phyloP scores from a whole-genome alignment of 2,113 vertebrate genomes.

The Calidris pygmaea region DNA sequence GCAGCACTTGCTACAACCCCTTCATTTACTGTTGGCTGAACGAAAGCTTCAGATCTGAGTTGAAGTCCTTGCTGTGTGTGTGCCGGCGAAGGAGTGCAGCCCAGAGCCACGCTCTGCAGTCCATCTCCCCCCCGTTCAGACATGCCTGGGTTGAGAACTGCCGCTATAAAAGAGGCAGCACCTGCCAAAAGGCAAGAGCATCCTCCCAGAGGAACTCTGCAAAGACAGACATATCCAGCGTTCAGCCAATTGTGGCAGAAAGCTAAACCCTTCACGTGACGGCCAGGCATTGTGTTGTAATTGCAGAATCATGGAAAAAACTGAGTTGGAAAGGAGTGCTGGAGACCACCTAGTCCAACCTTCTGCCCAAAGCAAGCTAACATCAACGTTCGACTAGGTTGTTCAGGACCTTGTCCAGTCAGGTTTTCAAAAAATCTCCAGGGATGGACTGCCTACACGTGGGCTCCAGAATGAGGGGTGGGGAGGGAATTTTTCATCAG shows the following conservation, averaged over 20 bases:
- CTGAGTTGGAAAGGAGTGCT: not conserved
- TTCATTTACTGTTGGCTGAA: constrained; percentile 85
- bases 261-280: not conserved
- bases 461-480: not conserved
- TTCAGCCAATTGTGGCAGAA: constrained; percentile 55
- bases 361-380: not conserved
- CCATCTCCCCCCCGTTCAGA: not conserved
- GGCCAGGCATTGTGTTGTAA: too few relatives aligned
- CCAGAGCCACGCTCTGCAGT: constrained; percentile 29
- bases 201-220: constrained; percentile 35
- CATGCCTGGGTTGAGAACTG: constrained; percentile 14
- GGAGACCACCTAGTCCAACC: not conserved
- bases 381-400: fast-evolving
- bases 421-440: not conserved
- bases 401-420: not conserved
- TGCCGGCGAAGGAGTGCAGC: not conserved
- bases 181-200: not conserved
- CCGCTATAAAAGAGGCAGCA: not conserved
- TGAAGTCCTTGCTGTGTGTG: constrained; percentile 64
- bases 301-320: not conserved
- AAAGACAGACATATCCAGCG: constrained; percentile 43
- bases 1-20: constrained; percentile 82
- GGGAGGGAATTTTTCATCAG: not conserved
- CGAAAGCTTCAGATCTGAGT: constrained; percentile 72
- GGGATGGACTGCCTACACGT: not conserved